Evolutionary conservation across 1,140 invertebrate genomes (phyloP), one percentile per base, ranked within the genome.

Genomic region (Drosophila serrata): DNA sequence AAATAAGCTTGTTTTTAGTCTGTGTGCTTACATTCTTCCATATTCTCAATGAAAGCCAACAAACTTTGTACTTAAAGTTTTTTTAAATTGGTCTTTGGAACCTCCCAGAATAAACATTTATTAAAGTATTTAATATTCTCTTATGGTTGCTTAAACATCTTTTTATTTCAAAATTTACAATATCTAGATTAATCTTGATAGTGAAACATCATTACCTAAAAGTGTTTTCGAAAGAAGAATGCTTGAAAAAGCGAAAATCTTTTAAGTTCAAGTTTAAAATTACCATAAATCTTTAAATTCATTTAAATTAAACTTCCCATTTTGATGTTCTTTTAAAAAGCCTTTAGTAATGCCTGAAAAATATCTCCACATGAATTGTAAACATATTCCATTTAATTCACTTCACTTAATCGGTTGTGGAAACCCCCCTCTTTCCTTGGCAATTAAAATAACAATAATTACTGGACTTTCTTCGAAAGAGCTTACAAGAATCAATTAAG

Each of bases 401-500:
- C n/a, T 9, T 2, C 31, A 15, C 12, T 19, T 7, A 19, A 51
- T 19, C 19, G 27, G 11, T 4, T 13, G 29, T 22, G 17, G 13
- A 35, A 53, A 35, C 13, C 4, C 17, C 17, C 13, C 13, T 17
- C 9, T 53, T 22, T 35, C 37, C 31, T 13, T 37, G 51, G 19
- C 51, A 55, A 37, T 37, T 55, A 55, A 55, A 55, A 24, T 55
- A 15, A 24, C 19, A 55, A n/a, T 24, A 55, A 55, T 55, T 37
- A 37, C 19, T 6, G 4, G 13, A 8, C 13, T 9, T 53, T 13
- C 31, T 15, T 13, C 7, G 13, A 6, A 19, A n/a, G 17, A 13
- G 31, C 51, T 55, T 55, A 55, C 51, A 55, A 37, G 22, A 56
- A 56, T 56, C 53, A 56, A 56, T 56, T 56, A 55, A 55, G 29